Percentiles rank a stretch among this genome's conserved stretches.
These are phyloP conservation scores for Dicaeum eximium DNA, from an alignment of 2,113 vertebrate genomes.

Conservation along the genomic window DNA sequence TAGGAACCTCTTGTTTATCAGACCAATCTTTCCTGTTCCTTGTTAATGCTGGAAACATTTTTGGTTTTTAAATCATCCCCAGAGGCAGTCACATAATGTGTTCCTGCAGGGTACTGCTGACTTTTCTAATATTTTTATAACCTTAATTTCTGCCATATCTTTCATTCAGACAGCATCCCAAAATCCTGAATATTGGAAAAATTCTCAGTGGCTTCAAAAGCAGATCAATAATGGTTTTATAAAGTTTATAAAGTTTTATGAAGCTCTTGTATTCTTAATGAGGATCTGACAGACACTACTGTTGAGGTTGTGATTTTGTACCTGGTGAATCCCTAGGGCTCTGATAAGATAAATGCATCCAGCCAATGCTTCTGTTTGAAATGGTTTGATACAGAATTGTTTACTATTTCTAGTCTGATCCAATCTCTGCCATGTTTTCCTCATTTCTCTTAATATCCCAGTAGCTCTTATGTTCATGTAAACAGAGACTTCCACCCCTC, in stretches of 20 bases:
- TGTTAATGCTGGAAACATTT: not conserved
- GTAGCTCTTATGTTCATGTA: not conserved
- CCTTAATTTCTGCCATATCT: not conserved
- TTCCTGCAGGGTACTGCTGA: not conserved
- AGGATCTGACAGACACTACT: not conserved
- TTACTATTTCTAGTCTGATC: not conserved
- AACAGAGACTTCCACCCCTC: not conserved
- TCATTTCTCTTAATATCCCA: not conserved
- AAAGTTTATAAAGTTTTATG: not conserved
- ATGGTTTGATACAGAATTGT: not conserved
- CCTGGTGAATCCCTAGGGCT: not conserved
- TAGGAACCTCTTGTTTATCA: not conserved
- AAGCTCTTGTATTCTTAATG: not conserved
- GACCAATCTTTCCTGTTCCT: not conserved
- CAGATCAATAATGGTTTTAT: not conserved
- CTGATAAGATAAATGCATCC: not conserved
- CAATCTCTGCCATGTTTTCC: not conserved
- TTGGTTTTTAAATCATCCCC: not conserved
- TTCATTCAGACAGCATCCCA: not conserved
- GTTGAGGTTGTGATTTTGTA: not conserved
- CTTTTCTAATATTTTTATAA: not conserved
- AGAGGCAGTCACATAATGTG: not conserved
- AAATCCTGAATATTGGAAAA: not conserved
- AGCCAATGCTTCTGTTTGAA: not conserved
- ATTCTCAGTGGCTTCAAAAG: not conserved